Evolutionary conservation across 2,888 invertebrate genomes (phyloP).

Genomic region (Pyrrhia umbra): DNA sequence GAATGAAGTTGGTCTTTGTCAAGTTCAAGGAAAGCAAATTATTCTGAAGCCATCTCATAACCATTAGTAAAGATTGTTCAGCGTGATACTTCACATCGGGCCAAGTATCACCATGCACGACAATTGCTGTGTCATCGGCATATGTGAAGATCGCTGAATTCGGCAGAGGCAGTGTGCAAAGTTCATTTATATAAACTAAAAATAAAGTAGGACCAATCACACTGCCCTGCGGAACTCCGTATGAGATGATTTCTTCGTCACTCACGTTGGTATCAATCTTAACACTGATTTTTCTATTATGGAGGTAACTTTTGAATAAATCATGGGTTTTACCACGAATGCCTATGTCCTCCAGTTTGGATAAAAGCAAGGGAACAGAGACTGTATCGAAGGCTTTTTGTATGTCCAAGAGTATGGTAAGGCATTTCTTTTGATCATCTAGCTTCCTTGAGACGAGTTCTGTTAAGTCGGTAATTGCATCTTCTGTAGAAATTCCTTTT

Average conservation of each 20-base stretch:
- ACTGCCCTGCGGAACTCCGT: too few species aligned
- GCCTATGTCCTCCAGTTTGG: not conserved
- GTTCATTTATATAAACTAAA: not conserved
- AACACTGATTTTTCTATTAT: not conserved
- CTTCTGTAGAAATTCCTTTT: not conserved
- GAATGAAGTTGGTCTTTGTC: too few species aligned
- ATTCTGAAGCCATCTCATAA: too few species aligned
- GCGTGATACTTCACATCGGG: too few species aligned
- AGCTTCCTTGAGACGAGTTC: not conserved
- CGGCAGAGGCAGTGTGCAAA: not conserved
- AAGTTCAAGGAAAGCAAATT: too few species aligned
- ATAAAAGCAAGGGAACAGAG: too few species aligned
- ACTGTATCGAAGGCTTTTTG: too few species aligned
- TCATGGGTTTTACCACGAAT: not conserved
- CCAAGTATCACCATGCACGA: not conserved
- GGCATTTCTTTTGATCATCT: conserved; percentile 3
- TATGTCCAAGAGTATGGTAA: not conserved
- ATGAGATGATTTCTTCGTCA: not conserved
- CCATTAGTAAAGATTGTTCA: too few species aligned
- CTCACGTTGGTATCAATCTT: not conserved
- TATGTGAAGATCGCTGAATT: conserved; percentile 1
- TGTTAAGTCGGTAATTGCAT: conserved; percentile 1
- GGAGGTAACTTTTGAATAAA: too few species aligned
- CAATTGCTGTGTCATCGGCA: conserved; percentile 1
- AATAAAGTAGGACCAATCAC: too few species aligned